These are phyloP conservation scores for Pseudomyrmex cubaensis DNA, from an alignment of 1,140 invertebrate species.

Conservation along the genomic window DNA sequence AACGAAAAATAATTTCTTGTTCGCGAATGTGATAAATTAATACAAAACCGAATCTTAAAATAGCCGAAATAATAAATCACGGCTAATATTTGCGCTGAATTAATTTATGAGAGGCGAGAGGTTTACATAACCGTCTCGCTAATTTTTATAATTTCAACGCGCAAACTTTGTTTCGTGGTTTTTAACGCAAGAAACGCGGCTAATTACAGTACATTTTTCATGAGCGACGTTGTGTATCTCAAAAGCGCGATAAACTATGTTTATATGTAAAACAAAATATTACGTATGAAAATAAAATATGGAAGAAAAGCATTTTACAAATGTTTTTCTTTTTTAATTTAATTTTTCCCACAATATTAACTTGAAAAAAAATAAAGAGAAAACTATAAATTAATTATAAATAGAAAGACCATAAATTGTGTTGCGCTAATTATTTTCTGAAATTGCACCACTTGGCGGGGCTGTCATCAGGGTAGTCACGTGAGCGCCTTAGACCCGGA, in stretches of 20 bases:
- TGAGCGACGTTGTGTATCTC: neutral
- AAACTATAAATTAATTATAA: neutral
- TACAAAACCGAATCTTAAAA: neutral
- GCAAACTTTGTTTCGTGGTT: neutral
- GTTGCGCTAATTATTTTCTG: conserved; percentile 75
- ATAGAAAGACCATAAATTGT: neutral
- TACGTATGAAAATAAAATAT: no score
- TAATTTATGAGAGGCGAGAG: neutral
- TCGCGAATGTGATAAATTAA: neutral
- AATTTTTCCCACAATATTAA: no score
- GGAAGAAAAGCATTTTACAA: no score
- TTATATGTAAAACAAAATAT: no score
- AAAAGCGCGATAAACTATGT: no score
- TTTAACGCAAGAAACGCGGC: neutral
- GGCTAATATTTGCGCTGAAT: neutral
- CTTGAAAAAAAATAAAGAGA: neutral
- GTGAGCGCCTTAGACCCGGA: conserved; percentile 82
- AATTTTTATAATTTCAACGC: neutral
- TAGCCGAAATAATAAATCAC: neutral
- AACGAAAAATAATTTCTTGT: neutral
- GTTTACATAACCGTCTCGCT: neutral
- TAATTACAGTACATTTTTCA: conserved; percentile 5
- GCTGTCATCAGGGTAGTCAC: conserved; percentile 82
- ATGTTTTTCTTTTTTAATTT: no score
- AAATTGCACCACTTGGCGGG: conserved; percentile 83